phyloP scores from a whole-genome alignment of 2,113 vertebrate genomes.

The Engraulis encrasicolus region DNA sequence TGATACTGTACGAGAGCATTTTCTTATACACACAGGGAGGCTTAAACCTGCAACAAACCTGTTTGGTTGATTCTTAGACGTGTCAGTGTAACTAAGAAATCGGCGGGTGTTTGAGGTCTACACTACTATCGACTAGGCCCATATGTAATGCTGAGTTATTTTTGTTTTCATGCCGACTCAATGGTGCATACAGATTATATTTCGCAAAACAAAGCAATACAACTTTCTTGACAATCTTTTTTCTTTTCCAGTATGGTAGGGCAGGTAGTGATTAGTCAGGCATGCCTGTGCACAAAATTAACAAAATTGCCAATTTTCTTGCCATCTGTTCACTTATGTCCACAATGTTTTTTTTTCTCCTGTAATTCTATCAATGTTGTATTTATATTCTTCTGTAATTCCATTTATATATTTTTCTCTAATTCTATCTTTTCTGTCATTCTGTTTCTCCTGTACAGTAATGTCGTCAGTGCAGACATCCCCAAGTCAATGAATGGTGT shows the following conservation, averaged over 20 bases:
- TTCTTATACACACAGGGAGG: constrained; percentile 25
- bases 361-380: too few species aligned
- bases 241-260: not conserved
- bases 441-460: too few species aligned
- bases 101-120: constrained; percentile 28
- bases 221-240: too few species aligned
- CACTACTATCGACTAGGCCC: not conserved
- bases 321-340: not conserved
- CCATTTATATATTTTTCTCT: too few species aligned
- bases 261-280: not conserved
- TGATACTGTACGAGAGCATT: constrained; percentile 42
- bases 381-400: too few species aligned
- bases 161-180: not conserved
- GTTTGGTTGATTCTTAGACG: constrained; percentile 50
- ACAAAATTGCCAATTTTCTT: not conserved
- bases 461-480: too few species aligned
- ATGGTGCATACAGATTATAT: too few species aligned
- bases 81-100: constrained; percentile 34
- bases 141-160: not conserved
- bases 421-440: not conserved
- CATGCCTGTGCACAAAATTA: not conserved
- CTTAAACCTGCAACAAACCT: constrained; percentile 46
- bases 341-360: not conserved
- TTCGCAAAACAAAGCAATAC: too few species aligned
- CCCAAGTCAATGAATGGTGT: too few species aligned